A percentile compares a stretch with the other conserved stretches of the same genome.
phyloP scores from a whole-genome alignment of 2,797 vertebrate genomes.

The Cottoperca gobio region DNA sequence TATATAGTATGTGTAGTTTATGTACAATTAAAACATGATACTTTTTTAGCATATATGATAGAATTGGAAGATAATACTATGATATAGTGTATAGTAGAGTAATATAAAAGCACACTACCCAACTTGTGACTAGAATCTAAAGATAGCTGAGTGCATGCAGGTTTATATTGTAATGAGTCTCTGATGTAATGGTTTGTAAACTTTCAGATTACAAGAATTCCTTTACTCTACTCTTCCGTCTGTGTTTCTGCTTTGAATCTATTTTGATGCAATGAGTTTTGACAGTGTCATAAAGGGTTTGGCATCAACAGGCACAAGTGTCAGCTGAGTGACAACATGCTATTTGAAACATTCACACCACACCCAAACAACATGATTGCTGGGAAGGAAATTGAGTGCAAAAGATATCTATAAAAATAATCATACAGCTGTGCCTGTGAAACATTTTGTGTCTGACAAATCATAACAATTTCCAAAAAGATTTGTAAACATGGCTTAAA shows the following conservation, averaged over 20 bases:
- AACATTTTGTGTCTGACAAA: background rate
- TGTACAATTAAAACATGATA: too few species aligned
- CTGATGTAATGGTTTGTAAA: too few species aligned
- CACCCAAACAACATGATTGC: background rate
- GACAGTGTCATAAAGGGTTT: slow-evolving; percentile 11
- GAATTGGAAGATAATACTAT: too few species aligned
- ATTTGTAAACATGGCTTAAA: background rate
- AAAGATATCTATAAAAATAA: background rate
- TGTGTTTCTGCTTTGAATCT: background rate
- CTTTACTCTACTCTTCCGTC: background rate
- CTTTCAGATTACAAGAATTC: background rate
- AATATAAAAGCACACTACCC: too few species aligned
- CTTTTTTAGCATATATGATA: too few species aligned
- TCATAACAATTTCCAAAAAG: too few species aligned
- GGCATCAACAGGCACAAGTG: background rate
- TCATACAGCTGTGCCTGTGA: too few species aligned
- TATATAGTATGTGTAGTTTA: too few species aligned
- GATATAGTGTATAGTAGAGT: too few species aligned
- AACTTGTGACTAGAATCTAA: too few species aligned
- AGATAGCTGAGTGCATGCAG: too few species aligned
- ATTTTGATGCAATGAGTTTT: background rate
- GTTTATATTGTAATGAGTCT: too few species aligned
- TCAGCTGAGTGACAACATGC: background rate
- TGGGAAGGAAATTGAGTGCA: background rate
- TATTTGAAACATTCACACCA: slow-evolving; percentile 15